phyloP scores from a whole-genome alignment of 2,113 vertebrate species.

The Dolichallabes microphthalmus region DNA sequence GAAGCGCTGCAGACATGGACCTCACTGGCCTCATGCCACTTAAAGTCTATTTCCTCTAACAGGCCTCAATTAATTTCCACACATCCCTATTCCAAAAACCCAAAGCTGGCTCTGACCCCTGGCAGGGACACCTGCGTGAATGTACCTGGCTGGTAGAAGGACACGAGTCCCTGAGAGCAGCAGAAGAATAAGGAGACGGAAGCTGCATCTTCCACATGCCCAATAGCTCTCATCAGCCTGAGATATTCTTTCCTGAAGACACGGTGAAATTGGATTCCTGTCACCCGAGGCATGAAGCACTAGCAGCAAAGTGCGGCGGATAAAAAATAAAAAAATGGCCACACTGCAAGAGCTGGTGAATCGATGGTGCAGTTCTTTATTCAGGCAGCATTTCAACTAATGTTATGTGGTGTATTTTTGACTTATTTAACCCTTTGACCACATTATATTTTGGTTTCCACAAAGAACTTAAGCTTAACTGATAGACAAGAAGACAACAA shows the following conservation, averaged over 20 bases:
- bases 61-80: neutral
- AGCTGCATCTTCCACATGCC: slow-evolving; percentile 28
- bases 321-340: slow-evolving; percentile 32
- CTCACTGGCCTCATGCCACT: slow-evolving; percentile 10
- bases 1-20: slow-evolving; percentile 31
- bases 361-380: neutral
- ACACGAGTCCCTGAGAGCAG: slow-evolving; percentile 9
- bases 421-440: neutral
- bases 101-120: neutral
- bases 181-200: slow-evolving; percentile 25
- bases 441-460: neutral
- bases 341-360: slow-evolving; percentile 15
- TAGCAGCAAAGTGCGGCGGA: slow-evolving; percentile 37
- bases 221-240: slow-evolving; percentile 40
- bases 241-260: slow-evolving; percentile 39
- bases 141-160: slow-evolving; percentile 10
- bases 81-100: neutral
- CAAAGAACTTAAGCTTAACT: neutral
- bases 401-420: neutral
- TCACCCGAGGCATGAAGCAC: slow-evolving; percentile 44
- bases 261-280: slow-evolving; percentile 50
- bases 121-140: neutral
- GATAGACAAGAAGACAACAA: neutral
- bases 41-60: neutral
- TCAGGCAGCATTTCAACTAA: neutral